phyloP scores from a whole-genome alignment of 2,888 invertebrate genomes.

The Drosophila subquinaria region DNA sequence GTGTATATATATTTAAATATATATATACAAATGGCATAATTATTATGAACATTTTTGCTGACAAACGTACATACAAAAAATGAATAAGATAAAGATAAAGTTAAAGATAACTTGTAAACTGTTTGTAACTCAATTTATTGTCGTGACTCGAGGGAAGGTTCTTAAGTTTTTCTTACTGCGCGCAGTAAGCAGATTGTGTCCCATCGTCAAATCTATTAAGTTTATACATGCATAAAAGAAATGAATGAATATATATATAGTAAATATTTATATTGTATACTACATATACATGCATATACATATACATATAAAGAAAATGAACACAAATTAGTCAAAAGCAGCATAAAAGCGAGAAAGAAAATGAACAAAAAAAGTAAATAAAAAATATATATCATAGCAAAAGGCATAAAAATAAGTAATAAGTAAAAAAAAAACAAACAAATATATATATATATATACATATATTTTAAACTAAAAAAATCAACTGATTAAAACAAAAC shows the following conservation, averaged over 20 bases:
- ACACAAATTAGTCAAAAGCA: conserved; percentile 63
- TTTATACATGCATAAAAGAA: conserved; percentile 69
- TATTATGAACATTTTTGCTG: conserved; percentile 75
- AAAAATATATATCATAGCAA: conserved; percentile 62
- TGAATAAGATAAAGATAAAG: conserved; percentile 37
- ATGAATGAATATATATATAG: conserved; percentile 49
- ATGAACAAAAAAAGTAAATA: conserved; percentile 24
- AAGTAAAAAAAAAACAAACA: conserved; percentile 38
- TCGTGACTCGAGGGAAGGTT: conserved; percentile 62
- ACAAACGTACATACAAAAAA: conserved; percentile 49
- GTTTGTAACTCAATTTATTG: conserved; percentile 78
- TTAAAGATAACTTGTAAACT: conserved; percentile 41
- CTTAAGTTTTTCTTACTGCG: conserved; percentile 71
- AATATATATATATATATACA: conserved; percentile 42
- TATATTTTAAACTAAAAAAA: conserved; percentile 62
- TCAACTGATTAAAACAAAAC: conserved; percentile 68
- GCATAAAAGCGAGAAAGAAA: conserved; percentile 30
- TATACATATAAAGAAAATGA: conserved; percentile 38
- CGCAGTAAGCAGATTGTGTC: conserved; percentile 73
- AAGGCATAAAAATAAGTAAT: conserved; percentile 64
- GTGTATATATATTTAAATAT: conserved; percentile 44
- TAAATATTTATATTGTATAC: conserved; percentile 74
- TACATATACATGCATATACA: conserved; percentile 27
- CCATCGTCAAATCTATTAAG: conserved; percentile 81
- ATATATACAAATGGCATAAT: conserved; percentile 64